Percentiles rank a stretch among this genome's conserved stretches.
Evolutionary conservation across 2,888 invertebrate species (phyloP).

Genomic region (Notodonta ziczac): DNA sequence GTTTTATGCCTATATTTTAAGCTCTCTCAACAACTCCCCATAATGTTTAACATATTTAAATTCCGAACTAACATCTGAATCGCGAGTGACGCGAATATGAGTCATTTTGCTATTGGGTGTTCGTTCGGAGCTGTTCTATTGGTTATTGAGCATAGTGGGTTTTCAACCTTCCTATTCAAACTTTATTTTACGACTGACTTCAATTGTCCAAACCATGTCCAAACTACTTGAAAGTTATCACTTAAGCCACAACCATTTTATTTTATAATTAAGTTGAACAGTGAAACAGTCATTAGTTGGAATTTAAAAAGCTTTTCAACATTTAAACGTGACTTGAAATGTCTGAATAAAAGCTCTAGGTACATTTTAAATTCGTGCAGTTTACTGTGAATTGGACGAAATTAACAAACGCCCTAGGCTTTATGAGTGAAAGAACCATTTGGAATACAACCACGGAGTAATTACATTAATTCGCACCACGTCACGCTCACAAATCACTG

Average conservation of each 20-base stretch:
- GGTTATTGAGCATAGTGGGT: too few relatives aligned
- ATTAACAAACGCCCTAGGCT: slow-evolving; percentile 9
- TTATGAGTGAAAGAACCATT: slow-evolving; percentile 14
- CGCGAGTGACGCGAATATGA: too few relatives aligned
- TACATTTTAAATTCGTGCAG: slow-evolving; percentile 11
- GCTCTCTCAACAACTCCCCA: not conserved
- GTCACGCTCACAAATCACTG: slow-evolving; percentile 11
- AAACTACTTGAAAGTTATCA: not conserved
- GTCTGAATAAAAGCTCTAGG: not conserved
- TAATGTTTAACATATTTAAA: too few relatives aligned
- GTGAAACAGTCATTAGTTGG: not conserved
- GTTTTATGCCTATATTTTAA: slow-evolving; percentile 18
- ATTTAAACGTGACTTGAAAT: not conserved
- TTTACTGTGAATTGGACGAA: slow-evolving; percentile 22
- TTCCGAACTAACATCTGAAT: too few relatives aligned
- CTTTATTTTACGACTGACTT: too few relatives aligned
- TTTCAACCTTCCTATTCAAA: too few relatives aligned
- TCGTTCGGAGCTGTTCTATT: too few relatives aligned
- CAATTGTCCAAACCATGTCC: not conserved
- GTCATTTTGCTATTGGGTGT: too few relatives aligned
- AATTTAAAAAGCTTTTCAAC: slow-evolving; percentile 2
- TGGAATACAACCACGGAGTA: slow-evolving; percentile 17
- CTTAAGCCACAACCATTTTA: not conserved
- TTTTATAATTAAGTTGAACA: not conserved
- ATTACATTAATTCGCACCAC: slow-evolving; percentile 29